These are phyloP conservation scores for Scatophagus argus DNA, from an alignment of 2,113 vertebrate species.

Conservation along the genomic window DNA sequence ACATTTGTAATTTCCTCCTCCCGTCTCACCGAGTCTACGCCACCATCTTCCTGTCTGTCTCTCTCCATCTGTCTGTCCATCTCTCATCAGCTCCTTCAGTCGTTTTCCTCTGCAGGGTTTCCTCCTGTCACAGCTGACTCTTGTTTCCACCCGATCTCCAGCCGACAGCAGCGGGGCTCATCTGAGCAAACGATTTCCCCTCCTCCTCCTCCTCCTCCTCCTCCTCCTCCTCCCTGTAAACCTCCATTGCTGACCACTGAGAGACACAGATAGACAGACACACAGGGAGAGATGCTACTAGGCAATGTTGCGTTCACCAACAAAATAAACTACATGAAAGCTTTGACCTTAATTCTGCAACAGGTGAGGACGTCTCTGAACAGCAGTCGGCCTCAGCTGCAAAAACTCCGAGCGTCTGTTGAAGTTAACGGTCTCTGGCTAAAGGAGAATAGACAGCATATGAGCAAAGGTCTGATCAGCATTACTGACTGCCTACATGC, in stretches of 20 bases:
- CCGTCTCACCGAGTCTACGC: not conserved
- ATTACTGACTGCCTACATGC: not conserved
- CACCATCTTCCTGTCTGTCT: not conserved
- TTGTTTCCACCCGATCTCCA: constrained; percentile 40
- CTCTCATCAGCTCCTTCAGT: not conserved
- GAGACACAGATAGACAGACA: not conserved
- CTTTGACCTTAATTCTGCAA: constrained; percentile 46
- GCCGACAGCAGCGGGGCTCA: constrained; percentile 46
- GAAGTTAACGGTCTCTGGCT: not conserved
- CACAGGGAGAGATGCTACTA: not conserved
- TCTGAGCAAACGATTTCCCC: constrained; percentile 49
- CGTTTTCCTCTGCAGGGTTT: not conserved
- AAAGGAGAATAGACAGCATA: not conserved
- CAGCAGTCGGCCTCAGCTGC: not conserved
- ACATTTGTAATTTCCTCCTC: constrained; percentile 38
- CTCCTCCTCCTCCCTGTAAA: too few species aligned
- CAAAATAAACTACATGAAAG: constrained; percentile 20
- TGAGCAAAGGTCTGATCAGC: not conserved
- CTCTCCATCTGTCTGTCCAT: not conserved
- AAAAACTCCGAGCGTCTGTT: not conserved
- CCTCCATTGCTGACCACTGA: constrained; percentile 51
- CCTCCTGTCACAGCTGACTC: constrained; percentile 39
- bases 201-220: too few species aligned
- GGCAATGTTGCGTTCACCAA: not conserved
- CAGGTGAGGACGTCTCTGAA: constrained; percentile 22